A percentile compares a stretch with the other conserved stretches of the same genome.
Conservation (phyloP, 1,140 invertebrate genomes). For the Nymphalis io region DNA sequence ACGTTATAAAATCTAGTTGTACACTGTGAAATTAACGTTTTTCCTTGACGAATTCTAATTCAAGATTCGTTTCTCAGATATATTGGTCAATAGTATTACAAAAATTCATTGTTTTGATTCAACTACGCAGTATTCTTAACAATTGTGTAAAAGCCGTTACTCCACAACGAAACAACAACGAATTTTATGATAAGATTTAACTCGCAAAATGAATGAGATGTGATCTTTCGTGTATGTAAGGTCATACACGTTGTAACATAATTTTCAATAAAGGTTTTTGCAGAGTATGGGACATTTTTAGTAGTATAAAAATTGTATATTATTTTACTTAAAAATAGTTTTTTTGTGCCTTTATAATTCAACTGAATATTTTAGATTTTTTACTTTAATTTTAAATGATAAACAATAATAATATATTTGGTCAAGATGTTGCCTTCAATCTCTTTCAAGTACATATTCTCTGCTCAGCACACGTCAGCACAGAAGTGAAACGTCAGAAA, state of each 20-base stretch:
- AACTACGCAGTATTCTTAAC: conserved; percentile 10
- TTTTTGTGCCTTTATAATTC: too few species aligned
- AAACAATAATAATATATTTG: too few species aligned
- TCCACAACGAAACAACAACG: background rate
- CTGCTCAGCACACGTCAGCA: too few species aligned
- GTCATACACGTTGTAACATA: background rate
- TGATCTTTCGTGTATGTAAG: conserved; percentile 4
- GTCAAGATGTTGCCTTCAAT: too few species aligned
- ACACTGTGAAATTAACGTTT: conserved; percentile 4
- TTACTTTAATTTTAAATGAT: too few species aligned
- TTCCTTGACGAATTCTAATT: conserved; percentile 22
- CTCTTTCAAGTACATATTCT: too few species aligned
- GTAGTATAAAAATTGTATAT: too few species aligned
- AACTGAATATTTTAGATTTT: too few species aligned
- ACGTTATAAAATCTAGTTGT: background rate
- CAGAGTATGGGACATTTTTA: too few species aligned
- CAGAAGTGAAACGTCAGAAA: too few species aligned
- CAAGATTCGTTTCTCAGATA: conserved; percentile 26
- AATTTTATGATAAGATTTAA: background rate
- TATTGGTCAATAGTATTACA: conserved; percentile 14
- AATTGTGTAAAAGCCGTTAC: conserved; percentile 14
- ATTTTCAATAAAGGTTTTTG: background rate
- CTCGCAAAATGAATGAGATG: background rate
- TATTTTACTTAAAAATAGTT: too few species aligned
- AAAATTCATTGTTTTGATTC: conserved; percentile 19